Evolutionary conservation across 1,140 invertebrate genomes (phyloP).

Genomic region (Agrypnia vestita): DNA sequence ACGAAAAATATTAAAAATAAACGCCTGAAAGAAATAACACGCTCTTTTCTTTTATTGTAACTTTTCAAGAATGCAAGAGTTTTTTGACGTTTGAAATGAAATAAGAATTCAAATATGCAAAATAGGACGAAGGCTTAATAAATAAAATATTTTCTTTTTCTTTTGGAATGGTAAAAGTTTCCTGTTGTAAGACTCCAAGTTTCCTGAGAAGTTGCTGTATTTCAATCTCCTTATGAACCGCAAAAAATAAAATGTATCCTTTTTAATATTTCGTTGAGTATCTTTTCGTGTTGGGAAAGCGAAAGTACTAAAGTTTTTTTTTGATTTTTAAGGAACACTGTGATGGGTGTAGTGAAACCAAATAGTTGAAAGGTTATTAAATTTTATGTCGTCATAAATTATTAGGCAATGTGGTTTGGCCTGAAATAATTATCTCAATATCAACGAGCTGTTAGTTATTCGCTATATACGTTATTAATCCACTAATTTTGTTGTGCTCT

Average conservation of each 20-base stretch:
- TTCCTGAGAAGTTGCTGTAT: conserved; percentile 4
- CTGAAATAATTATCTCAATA: no score
- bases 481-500: no score
- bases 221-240: conserved; percentile 26
- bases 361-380: neutral
- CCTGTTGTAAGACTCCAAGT: neutral
- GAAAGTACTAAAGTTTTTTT: conserved; percentile 15
- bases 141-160: conserved; percentile 34
- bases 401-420: no score
- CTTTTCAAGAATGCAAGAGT: neutral
- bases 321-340: conserved; percentile 1
- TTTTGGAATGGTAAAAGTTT: neutral
- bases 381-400: no score
- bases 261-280: conserved; percentile 41
- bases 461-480: no score
- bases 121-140: conserved; percentile 21
- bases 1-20: no score
- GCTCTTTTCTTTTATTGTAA: neutral
- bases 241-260: conserved; percentile 31
- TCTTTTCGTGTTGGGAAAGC: conserved; percentile 28
- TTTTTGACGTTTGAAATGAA: conserved; percentile 1
- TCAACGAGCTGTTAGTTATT: no score
- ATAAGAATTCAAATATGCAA: conserved; percentile 3
- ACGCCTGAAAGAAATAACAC: no score
- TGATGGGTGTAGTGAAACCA: conserved; percentile 10